A percentile compares a stretch with the other conserved stretches of the same genome.
Evolutionary conservation across 2,113 vertebrate genomes (phyloP).

Genomic region (Phoxinus phoxinus): DNA sequence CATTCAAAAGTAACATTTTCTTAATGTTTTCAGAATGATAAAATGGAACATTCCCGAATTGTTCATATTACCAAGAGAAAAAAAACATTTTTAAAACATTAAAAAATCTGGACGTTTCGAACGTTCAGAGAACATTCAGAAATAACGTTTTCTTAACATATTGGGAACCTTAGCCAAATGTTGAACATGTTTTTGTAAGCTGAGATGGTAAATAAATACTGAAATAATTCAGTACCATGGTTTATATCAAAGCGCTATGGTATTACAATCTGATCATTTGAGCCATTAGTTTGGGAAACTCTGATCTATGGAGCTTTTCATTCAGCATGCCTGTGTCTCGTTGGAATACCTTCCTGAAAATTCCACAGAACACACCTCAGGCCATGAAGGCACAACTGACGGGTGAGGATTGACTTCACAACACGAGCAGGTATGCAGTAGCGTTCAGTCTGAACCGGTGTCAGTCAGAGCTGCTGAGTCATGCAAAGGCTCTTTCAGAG

Average conservation of each 20-base stretch:
- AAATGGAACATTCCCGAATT: no score
- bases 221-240: neutral
- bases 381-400: conserved; percentile 1
- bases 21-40: no score
- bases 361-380: conserved; percentile 8
- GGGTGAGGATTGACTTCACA: neutral
- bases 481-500: neutral
- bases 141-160: no score
- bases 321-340: neutral
- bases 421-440: neutral
- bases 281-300: conserved; percentile 16
- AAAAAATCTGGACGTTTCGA: no score
- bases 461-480: conserved; percentile 15
- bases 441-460: neutral
- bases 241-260: neutral
- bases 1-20: no score
- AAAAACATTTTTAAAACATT: no score
- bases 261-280: neutral
- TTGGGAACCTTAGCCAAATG: no score
- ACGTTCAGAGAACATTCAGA: no score
- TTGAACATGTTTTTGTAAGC: no score
- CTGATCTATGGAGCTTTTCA: neutral
- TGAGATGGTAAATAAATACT: neutral
- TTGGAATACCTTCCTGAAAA: neutral
- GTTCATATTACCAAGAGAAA: no score